Percentiles rank a stretch among this genome's conserved stretches.
phyloP scores from a whole-genome alignment of 2,113 vertebrate species.

The Microcebus tavaratra region DNA sequence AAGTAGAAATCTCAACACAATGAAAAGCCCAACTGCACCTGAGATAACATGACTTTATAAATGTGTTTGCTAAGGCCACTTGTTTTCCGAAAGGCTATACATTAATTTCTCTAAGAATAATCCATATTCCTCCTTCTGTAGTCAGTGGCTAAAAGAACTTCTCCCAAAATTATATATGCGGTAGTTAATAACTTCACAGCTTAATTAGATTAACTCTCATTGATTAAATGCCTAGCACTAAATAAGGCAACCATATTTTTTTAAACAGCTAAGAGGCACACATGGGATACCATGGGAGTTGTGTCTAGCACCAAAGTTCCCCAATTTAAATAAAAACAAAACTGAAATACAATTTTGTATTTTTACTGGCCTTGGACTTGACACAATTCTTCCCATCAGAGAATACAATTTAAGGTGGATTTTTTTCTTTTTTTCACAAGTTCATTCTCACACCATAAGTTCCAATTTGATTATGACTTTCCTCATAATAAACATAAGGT shows the following conservation, averaged over 20 bases:
- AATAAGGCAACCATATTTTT: not conserved
- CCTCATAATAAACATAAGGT: not conserved
- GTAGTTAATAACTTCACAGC: not conserved
- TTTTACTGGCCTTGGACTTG: not conserved
- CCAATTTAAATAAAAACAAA: not conserved
- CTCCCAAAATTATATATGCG: not conserved
- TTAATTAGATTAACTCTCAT: not conserved
- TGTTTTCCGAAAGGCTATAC: slow-evolving; percentile 8
- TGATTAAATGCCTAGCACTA: slow-evolving; percentile 2
- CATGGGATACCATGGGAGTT: not conserved
- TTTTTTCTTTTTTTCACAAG: slow-evolving; percentile 4
- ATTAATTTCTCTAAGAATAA: slow-evolving; percentile 7
- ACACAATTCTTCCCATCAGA: not conserved
- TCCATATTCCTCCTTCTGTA: not conserved
- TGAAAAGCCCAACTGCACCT: not conserved
- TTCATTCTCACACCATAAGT: not conserved
- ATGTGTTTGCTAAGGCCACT: not conserved
- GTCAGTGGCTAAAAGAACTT: not conserved
- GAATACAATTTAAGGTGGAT: not conserved
- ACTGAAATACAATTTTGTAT: slow-evolving; percentile 16
- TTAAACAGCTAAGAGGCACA: not conserved
- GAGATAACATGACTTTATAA: not conserved
- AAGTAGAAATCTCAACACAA: not conserved
- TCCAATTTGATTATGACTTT: slow-evolving; percentile 15
- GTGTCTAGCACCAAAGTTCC: not conserved